These are phyloP conservation scores for Agelas oroides DNA, from an alignment of 37 sponge, comb jelly and placozoan genomes.

Conservation along the genomic window DNA sequence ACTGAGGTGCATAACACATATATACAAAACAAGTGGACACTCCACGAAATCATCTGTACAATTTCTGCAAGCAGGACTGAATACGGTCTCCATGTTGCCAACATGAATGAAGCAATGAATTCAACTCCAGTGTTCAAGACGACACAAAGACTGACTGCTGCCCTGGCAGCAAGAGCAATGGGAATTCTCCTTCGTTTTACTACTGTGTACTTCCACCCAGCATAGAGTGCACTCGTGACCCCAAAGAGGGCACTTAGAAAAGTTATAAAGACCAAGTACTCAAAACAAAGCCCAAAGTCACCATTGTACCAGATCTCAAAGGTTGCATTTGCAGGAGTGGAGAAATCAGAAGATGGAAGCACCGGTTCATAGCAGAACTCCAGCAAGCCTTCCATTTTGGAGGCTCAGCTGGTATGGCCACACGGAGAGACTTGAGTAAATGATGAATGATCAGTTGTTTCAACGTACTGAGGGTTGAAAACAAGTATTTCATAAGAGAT, in stretches of 20 bases:
- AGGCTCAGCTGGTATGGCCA: no score
- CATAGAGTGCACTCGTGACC: slow-evolving; percentile 56
- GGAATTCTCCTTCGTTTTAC: slow-evolving; percentile 44
- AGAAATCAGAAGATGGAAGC: neutral
- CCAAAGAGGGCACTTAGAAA: slow-evolving; percentile 37
- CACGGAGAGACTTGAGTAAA: no score
- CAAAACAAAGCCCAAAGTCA: slow-evolving; percentile 75
- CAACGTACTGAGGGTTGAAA: no score
- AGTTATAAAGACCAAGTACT: slow-evolving; percentile 41
- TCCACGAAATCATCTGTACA: slow-evolving; percentile 41
- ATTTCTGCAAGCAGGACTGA: slow-evolving; percentile 41
- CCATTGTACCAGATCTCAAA: slow-evolving; percentile 62
- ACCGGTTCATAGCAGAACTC: slow-evolving; percentile 47
- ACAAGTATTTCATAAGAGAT: no score
- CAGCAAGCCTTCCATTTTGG: slow-evolving; percentile 26
- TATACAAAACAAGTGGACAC: slow-evolving; percentile 19
- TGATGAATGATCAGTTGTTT: no score
- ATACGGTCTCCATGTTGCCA: slow-evolving; percentile 19
- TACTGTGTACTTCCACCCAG: slow-evolving; percentile 19
- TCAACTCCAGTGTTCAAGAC: slow-evolving; percentile 16
- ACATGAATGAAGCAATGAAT: slow-evolving; percentile 43
- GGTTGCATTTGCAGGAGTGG: neutral
- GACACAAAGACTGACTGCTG: slow-evolving; percentile 17
- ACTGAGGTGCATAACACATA: slow-evolving; percentile 47
- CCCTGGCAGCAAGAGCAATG: slow-evolving; percentile 17